Conservation (phyloP, 2,797 vertebrate genomes). For the Oceanodroma leucorhoa region DNA sequence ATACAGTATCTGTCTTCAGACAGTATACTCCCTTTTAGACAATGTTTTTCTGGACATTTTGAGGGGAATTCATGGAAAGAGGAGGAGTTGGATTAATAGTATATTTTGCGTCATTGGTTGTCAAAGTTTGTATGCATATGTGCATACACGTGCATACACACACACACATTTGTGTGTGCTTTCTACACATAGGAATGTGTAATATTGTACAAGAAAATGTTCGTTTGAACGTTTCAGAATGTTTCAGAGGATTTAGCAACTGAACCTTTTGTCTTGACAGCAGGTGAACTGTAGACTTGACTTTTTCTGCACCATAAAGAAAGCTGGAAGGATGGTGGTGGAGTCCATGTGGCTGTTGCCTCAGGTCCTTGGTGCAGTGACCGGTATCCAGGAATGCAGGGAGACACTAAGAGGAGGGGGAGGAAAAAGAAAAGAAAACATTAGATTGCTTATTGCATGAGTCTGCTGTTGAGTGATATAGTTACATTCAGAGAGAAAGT, state of each 20-base stretch:
- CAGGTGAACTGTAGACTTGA: conserved; percentile 27
- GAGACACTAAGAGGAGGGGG: conserved; percentile 43
- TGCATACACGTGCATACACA: background rate
- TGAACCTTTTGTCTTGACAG: background rate
- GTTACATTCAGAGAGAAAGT: conserved; percentile 62
- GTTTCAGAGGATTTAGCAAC: background rate
- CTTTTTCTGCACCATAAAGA: background rate
- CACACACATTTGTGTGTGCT: background rate
- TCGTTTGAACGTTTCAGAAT: background rate
- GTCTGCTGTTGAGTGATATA: conserved; percentile 71
- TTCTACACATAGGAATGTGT: background rate
- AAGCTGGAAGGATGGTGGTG: background rate
- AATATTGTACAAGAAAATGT: background rate
- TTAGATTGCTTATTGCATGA: conserved; percentile 40
- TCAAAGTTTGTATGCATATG: background rate
- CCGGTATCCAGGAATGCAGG: conserved; percentile 56
- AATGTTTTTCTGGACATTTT: background rate
- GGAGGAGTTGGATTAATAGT: background rate
- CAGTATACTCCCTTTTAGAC: background rate
- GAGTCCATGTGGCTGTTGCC: conserved; percentile 40
- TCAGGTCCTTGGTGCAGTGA: conserved; percentile 51
- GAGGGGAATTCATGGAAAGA: background rate
- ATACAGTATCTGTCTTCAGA: background rate
- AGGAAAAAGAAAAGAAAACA: conserved; percentile 62
- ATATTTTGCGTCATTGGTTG: background rate